A percentile compares a stretch with the other conserved stretches of the same genome.
Conservation (phyloP, 2,888 invertebrate genomes). For the Tubulanus polymorphus region DNA sequence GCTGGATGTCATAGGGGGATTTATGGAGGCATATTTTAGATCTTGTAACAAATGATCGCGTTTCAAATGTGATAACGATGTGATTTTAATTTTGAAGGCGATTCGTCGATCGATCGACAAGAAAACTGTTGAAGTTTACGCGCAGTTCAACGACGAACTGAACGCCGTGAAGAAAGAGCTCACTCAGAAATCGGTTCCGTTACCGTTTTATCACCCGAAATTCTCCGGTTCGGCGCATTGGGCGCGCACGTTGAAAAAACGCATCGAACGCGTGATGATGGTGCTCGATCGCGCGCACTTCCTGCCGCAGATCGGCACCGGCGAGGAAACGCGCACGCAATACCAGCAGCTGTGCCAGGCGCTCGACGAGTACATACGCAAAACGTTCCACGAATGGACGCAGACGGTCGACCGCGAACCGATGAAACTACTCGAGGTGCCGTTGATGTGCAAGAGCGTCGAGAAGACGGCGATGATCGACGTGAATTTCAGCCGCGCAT, state of each 20-base stretch:
- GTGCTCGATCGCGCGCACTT: conserved; percentile 70
- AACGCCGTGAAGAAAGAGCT: conserved; percentile 68
- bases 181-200: conserved; percentile 37
- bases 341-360: conserved; percentile 58
- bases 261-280: conserved; percentile 51
- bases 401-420: conserved; percentile 52
- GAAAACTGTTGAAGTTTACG: conserved; percentile 62
- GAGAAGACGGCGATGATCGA: conserved; percentile 62
- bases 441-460: conserved; percentile 69
- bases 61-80: too few relatives aligned
- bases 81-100: conserved; percentile 37
- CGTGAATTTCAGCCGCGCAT: conserved; percentile 69
- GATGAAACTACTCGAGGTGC: conserved; percentile 59
- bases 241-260: conserved; percentile 65
- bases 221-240: conserved; percentile 70
- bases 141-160: conserved; percentile 72
- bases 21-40: too few relatives aligned
- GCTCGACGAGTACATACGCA: conserved; percentile 55
- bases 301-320: conserved; percentile 71
- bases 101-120: conserved; percentile 54
- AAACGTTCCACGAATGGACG: conserved; percentile 58
- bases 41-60: too few relatives aligned
- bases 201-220: conserved; percentile 64
- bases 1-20: too few relatives aligned
- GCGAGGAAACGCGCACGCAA: conserved; percentile 68